Base-by-base conservation (phyloP, 2,888 invertebrate genomes). In the Pocota personata region DNA sequence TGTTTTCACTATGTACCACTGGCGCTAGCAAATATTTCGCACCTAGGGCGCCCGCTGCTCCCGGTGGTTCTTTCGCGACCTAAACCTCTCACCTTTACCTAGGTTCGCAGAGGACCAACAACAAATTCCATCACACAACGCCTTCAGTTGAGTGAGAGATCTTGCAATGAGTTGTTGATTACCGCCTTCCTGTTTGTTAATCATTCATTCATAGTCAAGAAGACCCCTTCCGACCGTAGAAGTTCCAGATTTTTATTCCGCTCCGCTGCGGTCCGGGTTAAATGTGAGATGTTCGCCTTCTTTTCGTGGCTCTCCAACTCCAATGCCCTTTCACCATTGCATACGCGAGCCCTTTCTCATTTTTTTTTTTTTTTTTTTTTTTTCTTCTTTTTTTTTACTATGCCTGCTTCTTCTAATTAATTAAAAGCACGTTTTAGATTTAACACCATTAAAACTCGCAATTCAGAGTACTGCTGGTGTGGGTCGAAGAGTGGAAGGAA, bases 351-450 rank as follows among this genome's bases (percentile, higher is more conserved):
- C 48, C 40, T 73, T 73, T 52, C 52, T 80, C 67, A 40, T 3
- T 37, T 60, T n/a, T 76, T n/a, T n/a, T n/a, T n/a, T n/a, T n/a
- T n/a, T 82, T 52, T 60, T 67, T 7, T 52, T 78, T 30, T 43
- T 78, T 82, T 52, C 58, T 67, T 7, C 43, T 78, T 30, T 43
- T 78, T 21, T 7, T 16, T 52, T 35, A 21, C 50, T 60, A 37
- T 67, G 64, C 69, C 40, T 69, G 67, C 57, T 73, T 87, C 67
- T 82, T 86, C 67, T 87, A 78, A 75, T 87, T 87, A 87, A 87
- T 88, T 87, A 87, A 86, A 82, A 83, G 87, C 86, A 87, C 83
- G 58, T 84, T 86, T 83, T 78, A 66, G 82, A 82, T 77, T 87
- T 87, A 78, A 87, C 87, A 87, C 87, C 87, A 82, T 82, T 78